These are phyloP conservation scores for Salticus scenicus DNA, from an alignment of 2,888 invertebrate genomes.

Conservation along the genomic window DNA sequence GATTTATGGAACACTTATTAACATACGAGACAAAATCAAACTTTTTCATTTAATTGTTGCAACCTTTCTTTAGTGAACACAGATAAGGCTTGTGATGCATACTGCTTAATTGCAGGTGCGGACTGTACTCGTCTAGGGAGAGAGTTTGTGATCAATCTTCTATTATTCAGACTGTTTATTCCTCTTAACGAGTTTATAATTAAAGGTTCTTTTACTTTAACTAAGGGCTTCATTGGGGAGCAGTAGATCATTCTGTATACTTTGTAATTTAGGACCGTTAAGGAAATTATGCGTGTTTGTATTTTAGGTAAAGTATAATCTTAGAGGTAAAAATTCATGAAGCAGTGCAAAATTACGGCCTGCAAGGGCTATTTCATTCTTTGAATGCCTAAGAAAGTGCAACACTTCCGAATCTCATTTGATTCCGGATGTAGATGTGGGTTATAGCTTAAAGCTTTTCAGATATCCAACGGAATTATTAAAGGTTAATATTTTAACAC, in stretches of 20 bases:
- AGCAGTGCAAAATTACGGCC: slow-evolving; percentile 21
- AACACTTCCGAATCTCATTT: slow-evolving; percentile 8
- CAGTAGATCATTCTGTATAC: slow-evolving; percentile 30
- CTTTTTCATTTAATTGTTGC: neutral
- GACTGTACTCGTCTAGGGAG: slow-evolving; percentile 25
- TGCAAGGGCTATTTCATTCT: slow-evolving; percentile 22
- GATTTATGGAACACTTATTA: no score
- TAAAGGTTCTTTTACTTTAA: slow-evolving; percentile 41
- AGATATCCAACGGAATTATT: neutral
- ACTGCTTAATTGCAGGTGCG: slow-evolving; percentile 15
- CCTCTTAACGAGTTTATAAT: slow-evolving; percentile 35
- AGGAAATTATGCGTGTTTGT: slow-evolving; percentile 23
- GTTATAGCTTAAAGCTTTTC: no score
- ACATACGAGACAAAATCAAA: no score
- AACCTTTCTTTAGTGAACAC: neutral
- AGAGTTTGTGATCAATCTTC: slow-evolving; percentile 32
- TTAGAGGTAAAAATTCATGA: neutral
- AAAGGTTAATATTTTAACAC: no score
- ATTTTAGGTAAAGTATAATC: slow-evolving; percentile 4
- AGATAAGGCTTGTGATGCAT: neutral
- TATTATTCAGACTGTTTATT: slow-evolving; percentile 37
- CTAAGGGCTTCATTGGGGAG: slow-evolving; percentile 24
- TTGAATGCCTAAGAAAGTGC: slow-evolving; percentile 1
- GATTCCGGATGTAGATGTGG: slow-evolving; percentile 16
- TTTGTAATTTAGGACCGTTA: slow-evolving; percentile 25